phyloP scores from a whole-genome alignment of 92 coral and sea anemone genomes.

The Epizoanthus fatuus region DNA sequence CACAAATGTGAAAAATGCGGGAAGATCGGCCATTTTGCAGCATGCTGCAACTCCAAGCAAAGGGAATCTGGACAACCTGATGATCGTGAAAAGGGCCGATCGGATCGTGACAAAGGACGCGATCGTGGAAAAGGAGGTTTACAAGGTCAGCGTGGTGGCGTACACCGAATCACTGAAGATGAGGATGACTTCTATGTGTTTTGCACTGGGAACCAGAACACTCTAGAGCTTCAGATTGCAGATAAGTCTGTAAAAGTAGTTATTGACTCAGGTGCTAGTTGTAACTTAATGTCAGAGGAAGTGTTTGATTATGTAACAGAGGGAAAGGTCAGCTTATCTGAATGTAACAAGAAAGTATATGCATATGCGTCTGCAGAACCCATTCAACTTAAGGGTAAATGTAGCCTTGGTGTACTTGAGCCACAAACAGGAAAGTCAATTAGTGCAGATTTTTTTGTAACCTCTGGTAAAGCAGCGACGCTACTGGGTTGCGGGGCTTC shows the following conservation, averaged over 20 bases:
- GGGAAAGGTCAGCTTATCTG: background rate
- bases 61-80: background rate
- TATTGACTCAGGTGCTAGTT: background rate
- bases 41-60: no score
- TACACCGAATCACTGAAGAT: background rate
- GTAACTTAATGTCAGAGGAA: background rate
- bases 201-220: slow-evolving; percentile 24
- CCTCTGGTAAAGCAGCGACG: slow-evolving; percentile 40
- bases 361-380: slow-evolving; percentile 32
- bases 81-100: background rate
- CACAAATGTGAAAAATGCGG: no score
- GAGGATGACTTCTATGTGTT: slow-evolving; percentile 33
- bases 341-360: background rate
- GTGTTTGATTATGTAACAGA: background rate
- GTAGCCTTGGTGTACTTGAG: slow-evolving; percentile 20
- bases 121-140: background rate
- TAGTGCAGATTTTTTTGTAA: slow-evolving; percentile 40
- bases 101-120: background rate
- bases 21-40: no score
- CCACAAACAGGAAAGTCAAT: slow-evolving; percentile 27
- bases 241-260: background rate
- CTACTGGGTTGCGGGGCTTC: slow-evolving; percentile 49
- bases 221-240: background rate
- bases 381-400: slow-evolving; percentile 42
- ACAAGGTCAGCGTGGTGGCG: background rate